Evolutionary conservation across 2,888 invertebrate species (phyloP), one percentile per base, ranked within the genome.

Genomic region (Himalopsyche japonica): DNA sequence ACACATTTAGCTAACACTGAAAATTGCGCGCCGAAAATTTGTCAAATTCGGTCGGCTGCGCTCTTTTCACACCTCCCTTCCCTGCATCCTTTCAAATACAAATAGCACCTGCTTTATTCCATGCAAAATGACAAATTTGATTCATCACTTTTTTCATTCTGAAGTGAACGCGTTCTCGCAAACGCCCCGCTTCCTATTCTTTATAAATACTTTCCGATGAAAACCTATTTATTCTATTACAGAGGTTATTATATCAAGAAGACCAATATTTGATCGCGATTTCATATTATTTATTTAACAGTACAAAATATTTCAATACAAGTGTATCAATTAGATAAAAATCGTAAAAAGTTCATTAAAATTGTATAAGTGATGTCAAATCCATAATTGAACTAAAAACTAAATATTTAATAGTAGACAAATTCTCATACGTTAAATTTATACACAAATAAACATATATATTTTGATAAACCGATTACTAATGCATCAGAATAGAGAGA

Each of bases 101-200:
- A 85, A 86, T 86, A 86, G 86, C 86, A 86, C 86, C 86, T 81
- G 86, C 86, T 70, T 70, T 70, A 70, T 70, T 86, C 84, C 84
- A 80, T 82, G 81, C 80, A 84, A 85, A 86, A 85, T 85, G 85
- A 85, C 84, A 86, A 85, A 84, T 86, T 86, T 86, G 27, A 86
- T 86, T 86, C 76, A 86, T 86, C 85, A 86, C 70, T 81, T 77
- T 76, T 43, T 85, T 82, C 57, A 80, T 32, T 77, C 76, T 81
- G 83, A 34, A 78, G 18, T 47, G 76, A 32, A 77, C 70, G 48
- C 57, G 79, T 30, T 64, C 80, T 27, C 81, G 37, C 64, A 79
- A 79, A 70, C 70, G 12, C 70, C 34, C 37, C 48, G 79, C 70
- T 81, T 43, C 79, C 30, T 30, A 79, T 30, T 47, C 30, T 79